Conservation (phyloP, 2,888 invertebrate genomes). For the Cerastoderma edule region DNA sequence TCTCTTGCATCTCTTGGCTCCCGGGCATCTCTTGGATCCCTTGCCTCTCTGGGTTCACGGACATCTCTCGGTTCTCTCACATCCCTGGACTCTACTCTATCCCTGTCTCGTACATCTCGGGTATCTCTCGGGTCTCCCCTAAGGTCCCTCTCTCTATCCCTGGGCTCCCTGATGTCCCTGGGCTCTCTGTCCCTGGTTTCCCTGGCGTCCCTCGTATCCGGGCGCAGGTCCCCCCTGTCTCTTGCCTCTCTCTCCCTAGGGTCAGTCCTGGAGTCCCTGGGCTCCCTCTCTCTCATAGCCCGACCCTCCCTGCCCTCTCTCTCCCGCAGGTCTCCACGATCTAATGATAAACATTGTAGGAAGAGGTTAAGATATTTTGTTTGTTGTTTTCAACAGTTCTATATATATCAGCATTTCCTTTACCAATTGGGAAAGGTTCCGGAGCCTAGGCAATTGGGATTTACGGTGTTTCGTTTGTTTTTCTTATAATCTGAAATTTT, state of each 20-base stretch:
- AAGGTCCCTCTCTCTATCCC: neutral
- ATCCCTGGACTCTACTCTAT: slow-evolving; percentile 28
- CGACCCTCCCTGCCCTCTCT: slow-evolving; percentile 45
- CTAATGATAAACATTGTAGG: no score
- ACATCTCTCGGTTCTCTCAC: slow-evolving; percentile 22
- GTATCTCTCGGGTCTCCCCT: neutral
- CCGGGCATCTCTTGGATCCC: neutral
- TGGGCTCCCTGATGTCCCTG: slow-evolving; percentile 27
- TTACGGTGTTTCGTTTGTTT: no score
- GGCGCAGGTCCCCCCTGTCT: slow-evolving; percentile 18
- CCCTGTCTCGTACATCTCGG: slow-evolving; percentile 22
- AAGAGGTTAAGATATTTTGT: no score
- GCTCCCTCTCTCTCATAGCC: slow-evolving; percentile 45
- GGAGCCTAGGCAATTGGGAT: no score
- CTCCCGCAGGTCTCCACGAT: slow-evolving; percentile 34
- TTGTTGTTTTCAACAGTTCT: no score
- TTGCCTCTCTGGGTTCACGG: slow-evolving; percentile 23
- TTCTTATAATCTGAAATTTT: no score
- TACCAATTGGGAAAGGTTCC: no score
- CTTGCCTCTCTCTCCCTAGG: slow-evolving; percentile 38
- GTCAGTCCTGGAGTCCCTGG: slow-evolving; percentile 35
- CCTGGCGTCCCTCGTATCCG: slow-evolving; percentile 21
- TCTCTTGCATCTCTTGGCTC: slow-evolving; percentile 31
- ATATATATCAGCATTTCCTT: no score
- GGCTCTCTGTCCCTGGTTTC: slow-evolving; percentile 16